phyloP scores from a whole-genome alignment of 2,888 invertebrate species.

The Ptycholaimellus sp. region DNA sequence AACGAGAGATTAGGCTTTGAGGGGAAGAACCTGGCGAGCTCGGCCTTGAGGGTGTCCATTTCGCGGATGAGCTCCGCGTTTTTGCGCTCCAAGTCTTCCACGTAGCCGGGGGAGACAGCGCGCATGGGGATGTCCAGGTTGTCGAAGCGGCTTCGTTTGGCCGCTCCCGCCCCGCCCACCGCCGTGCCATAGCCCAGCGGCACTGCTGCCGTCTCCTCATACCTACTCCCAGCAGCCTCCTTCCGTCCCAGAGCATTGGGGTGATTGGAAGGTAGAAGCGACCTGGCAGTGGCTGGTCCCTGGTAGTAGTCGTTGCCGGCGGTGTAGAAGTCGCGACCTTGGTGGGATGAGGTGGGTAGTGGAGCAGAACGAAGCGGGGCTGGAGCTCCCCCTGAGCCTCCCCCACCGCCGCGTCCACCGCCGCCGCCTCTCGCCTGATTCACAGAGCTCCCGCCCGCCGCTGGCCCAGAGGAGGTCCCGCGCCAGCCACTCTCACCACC shows the following conservation, averaged over 20 bases:
- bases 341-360: constrained; percentile 14
- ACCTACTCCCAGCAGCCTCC: too few species aligned
- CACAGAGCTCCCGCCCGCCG: constrained; percentile 8
- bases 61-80: constrained; percentile 15
- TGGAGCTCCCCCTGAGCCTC: constrained; percentile 14
- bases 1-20: too few species aligned
- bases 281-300: too few species aligned
- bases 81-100: constrained; percentile 11
- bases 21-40: constrained; percentile 7
- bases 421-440: constrained; percentile 5
- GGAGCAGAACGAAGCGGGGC: too few species aligned
- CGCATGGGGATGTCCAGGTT: constrained; percentile 2
- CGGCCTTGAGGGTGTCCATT: constrained; percentile 14
- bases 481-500: constrained; percentile 32
- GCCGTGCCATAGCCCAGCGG: constrained; percentile 14
- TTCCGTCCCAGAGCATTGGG: too few species aligned
- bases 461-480: constrained; percentile 29
- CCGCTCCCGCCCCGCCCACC: constrained; percentile 4
- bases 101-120: constrained; percentile 2
- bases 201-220: constrained; percentile 17
- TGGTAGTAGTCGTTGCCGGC: too few species aligned
- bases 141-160: constrained; percentile 4
- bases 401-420: constrained; percentile 6
- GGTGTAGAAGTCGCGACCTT: too few species aligned
- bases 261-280: too few species aligned